Conservation (phyloP, 2,113 vertebrate species). For the Thinocorus orbignyianus region DNA sequence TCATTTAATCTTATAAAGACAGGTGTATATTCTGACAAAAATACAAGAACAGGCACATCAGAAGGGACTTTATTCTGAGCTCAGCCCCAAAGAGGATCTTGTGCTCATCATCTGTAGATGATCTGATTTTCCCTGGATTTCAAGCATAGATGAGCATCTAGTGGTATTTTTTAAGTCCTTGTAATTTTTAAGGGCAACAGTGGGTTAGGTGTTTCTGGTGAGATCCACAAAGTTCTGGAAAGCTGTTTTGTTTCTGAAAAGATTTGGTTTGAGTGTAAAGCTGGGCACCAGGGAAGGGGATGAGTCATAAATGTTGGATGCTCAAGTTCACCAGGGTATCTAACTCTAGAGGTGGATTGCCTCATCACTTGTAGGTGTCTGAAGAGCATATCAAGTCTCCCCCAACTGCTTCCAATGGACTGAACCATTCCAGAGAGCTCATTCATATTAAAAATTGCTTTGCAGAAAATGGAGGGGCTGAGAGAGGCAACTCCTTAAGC, state of each 20-base stretch:
- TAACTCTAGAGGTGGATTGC: background rate
- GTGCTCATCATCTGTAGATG: background rate
- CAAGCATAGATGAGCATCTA: background rate
- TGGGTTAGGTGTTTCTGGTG: background rate
- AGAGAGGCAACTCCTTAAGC: background rate
- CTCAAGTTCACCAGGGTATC: background rate
- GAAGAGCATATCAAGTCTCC: background rate
- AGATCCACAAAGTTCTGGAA: background rate
- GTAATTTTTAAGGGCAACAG: background rate
- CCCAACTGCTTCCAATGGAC: background rate
- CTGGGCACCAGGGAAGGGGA: background rate
- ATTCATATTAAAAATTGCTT: background rate
- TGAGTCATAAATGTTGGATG: background rate
- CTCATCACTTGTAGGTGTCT: background rate
- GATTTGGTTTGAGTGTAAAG: background rate
- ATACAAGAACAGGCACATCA: background rate
- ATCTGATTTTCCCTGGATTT: background rate
- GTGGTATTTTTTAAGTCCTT: background rate
- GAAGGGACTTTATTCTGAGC: background rate
- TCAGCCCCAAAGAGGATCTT: background rate
- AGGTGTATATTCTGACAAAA: background rate
- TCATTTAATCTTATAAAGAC: background rate
- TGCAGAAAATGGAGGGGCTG: background rate
- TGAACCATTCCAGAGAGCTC: background rate
- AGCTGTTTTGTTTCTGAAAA: background rate